Percentiles rank a stretch among this genome's conserved stretches.
Conservation (phyloP, 2,797 vertebrate species). For the Crocidura indochinensis region DNA sequence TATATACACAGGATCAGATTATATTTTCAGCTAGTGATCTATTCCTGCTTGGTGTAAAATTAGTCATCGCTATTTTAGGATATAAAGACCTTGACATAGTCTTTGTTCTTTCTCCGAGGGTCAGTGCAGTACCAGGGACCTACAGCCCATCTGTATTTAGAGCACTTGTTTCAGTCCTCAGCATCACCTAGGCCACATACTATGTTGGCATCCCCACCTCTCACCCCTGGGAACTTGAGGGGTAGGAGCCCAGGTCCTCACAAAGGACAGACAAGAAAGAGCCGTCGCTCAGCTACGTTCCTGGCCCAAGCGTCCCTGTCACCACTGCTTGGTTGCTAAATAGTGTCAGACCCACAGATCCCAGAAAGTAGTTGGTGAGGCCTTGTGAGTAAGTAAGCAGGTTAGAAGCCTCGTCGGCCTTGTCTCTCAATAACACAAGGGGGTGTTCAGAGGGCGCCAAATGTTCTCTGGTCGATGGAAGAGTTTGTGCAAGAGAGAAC, state of each 20-base stretch:
- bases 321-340: not conserved
- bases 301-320: no score
- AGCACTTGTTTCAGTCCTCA: no score
- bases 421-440: not conserved
- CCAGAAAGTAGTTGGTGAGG: not conserved
- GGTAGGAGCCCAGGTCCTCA: no score
- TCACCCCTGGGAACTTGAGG: no score
- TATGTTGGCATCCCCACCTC: no score
- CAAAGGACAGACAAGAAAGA: no score
- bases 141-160: no score
- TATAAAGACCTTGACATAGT: no score
- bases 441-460: not conserved
- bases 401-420: conserved; percentile 7
- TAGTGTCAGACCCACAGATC: not conserved
- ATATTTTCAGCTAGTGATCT: not conserved
- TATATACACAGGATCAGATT: not conserved
- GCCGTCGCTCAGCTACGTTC: no score
- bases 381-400: not conserved
- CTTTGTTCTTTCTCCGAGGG: no score
- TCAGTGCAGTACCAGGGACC: no score
- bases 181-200: no score
- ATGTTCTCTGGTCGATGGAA: not conserved
- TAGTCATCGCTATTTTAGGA: not conserved
- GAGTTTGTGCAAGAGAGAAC: not conserved
- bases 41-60: not conserved